A percentile compares a stretch with the other conserved stretches of the same genome.
These are phyloP conservation scores for Temnothorax unifasciatus DNA, from an alignment of 2,888 invertebrate genomes.

Conservation along the genomic window DNA sequence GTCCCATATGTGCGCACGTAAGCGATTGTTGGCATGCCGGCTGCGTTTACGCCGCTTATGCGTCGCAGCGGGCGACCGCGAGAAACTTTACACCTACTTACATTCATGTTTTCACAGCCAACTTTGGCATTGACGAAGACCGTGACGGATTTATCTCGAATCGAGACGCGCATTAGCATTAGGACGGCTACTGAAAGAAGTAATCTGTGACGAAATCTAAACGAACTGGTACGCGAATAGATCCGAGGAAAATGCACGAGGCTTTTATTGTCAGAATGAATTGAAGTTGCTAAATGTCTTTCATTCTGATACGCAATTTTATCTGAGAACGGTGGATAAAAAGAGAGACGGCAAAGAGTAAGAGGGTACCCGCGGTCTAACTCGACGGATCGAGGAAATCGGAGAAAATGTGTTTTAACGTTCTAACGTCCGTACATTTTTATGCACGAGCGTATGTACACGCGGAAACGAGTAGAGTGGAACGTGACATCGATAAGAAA, in stretches of 20 bases:
- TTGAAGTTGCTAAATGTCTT: not conserved
- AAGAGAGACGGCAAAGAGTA: too few relatives aligned
- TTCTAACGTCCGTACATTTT: not conserved
- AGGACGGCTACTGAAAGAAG: not conserved
- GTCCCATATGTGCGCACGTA: not conserved
- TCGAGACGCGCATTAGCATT: not conserved
- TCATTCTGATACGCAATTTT: not conserved
- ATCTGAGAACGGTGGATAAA: not conserved
- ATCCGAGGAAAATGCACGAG: not conserved
- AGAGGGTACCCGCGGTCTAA: not conserved
- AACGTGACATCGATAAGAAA: conserved; percentile 20
- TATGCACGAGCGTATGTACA: not conserved
- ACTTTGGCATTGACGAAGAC: not conserved
- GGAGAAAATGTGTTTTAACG: not conserved
- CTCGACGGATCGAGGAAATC: conserved; percentile 5
- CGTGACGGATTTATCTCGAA: conserved; percentile 20
- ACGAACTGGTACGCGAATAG: not conserved
- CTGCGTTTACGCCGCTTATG: conserved; percentile 10
- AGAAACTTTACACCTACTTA: conserved; percentile 47
- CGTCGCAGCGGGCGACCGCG: not conserved
- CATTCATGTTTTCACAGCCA: conserved; percentile 21
- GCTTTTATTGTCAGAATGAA: not conserved
- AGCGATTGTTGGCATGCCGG: conserved; percentile 20
- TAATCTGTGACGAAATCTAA: not conserved
- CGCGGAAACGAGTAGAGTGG: not conserved